Evolutionary conservation across 2,888 invertebrate species (phyloP), one percentile per base, ranked within the genome.

Genomic region (Rambutsinella grinnellia): DNA sequence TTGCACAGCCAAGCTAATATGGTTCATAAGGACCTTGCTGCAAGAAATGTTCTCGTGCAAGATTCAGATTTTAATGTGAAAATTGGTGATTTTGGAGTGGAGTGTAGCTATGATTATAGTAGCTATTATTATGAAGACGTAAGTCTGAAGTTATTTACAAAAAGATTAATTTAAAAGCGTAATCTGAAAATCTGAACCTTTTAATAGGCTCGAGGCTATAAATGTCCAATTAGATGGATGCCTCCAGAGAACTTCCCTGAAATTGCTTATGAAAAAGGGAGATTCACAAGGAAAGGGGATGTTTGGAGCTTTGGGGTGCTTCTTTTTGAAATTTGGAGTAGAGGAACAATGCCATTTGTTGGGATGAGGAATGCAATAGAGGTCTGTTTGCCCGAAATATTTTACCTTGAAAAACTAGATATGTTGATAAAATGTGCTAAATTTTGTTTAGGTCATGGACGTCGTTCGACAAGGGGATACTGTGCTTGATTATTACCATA

Each of bases 181-280:
- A n/a, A n/a, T n/a, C n/a, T n/a, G n/a, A n/a, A n/a, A n/a, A n/a
- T n/a, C n/a, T n/a, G n/a, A n/a, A n/a, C n/a, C n/a, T n/a, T n/a
- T n/a, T 23, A 23, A 44, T n/a, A 49, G 62, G n/a, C 10, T 21
- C 17, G 23, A 3, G 72, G 72, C 6, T 28, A 58, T 19, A 28
- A 58, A 0, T 72, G 65, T 19, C 65, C 72, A 8, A 17, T 72
- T 17, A 47, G 72, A 6, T 72, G 72, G 72, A 72, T 72, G 72
- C 72, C 72, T 17, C 72, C 72, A 17, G 72, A 72, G 51, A 65
- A 58, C n/a, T 26, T 65, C 1, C 72, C 72, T 1, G 57, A 19
- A 3, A 15, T 1, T 0, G 19, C 17, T 21, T 13, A 21, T 0
- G 19, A 3, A 17, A 2, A 15, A 5, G 67, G 36, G 1, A 53